These are phyloP conservation scores for Saccopteryx bilineata DNA, from an alignment of 2,113 vertebrate species.

Conservation along the genomic window DNA sequence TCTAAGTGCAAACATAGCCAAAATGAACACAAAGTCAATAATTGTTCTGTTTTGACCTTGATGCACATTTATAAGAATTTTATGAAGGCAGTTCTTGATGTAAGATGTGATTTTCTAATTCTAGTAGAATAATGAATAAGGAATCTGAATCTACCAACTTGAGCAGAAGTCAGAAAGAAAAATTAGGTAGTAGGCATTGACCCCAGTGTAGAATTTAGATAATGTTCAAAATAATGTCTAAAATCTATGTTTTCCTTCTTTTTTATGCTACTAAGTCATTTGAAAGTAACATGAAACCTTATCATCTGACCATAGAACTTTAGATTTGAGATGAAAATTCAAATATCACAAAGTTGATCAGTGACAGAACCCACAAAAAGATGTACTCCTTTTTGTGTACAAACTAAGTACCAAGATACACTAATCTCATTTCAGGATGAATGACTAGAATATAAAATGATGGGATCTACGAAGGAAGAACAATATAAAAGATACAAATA, in stretches of 20 bases:
- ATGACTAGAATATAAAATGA: slow-evolving; percentile 15
- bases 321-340: neutral
- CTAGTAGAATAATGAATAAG: neutral
- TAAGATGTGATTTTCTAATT: neutral
- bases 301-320: neutral
- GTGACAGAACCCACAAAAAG: neutral
- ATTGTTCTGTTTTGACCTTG: neutral
- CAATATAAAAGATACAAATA: neutral
- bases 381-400: neutral
- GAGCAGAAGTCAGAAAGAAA: neutral
- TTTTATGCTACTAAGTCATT: neutral
- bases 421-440: neutral
- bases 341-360: neutral
- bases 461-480: neutral
- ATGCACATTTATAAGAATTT: neutral
- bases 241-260: neutral
- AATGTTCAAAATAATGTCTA: neutral
- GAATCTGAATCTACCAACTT: neutral
- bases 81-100: neutral
- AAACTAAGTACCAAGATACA: neutral
- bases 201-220: neutral
- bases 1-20: neutral
- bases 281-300: neutral
- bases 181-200: neutral
- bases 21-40: neutral